Evolutionary conservation across 2,113 vertebrate species (phyloP), one percentile per base, ranked within the genome.

Genomic region (Taurulus bubalis): DNA sequence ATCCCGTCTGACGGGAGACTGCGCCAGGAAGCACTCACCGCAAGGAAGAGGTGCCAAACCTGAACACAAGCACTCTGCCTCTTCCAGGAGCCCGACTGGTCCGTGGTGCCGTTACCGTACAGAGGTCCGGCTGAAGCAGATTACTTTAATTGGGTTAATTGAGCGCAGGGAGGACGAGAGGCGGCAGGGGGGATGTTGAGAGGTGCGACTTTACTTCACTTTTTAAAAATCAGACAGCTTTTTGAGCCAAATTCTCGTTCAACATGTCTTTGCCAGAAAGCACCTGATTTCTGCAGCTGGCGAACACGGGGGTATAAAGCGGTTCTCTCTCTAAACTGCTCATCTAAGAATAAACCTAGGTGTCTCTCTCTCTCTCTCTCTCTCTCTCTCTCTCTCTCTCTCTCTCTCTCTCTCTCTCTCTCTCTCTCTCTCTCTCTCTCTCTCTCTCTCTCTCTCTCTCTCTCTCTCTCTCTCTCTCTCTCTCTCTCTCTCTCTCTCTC

Each of bases 1-100:
- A 85, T 74, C 62, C 40, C 38, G 63, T 74, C 71, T 85, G 79
- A 55, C 62, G 47, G 81, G 18, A 67, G 53, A 47, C 34, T 2
- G 30, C 68, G 64, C 66, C 77, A 75, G 70, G 79, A 72, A 24
- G 11, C 45, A 75, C 86, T 83, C 79, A 71, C 86, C 81, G 71
- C 69, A 14, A 75, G 86, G 34, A 70, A 56, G 62, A 63, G 45
- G 60, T 86, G 80, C 85, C 77, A 85, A 63, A 78, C 82, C 40
- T n/a, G 78, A 73, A 64, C 64, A 9, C 83, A 80, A 85, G 67
- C 8, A 36, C 55, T 60, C 32, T 6, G 83, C 62, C 36, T 77
- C 66, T 18, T 87, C 75, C 75, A 68, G 55, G 55, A 65, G 42
- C 24, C 42, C 9, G 6, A 8, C 79, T 82, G 84, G 0, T 6